Conservation (phyloP, 2,113 vertebrate genomes). For the Dermatemys mawii region DNA sequence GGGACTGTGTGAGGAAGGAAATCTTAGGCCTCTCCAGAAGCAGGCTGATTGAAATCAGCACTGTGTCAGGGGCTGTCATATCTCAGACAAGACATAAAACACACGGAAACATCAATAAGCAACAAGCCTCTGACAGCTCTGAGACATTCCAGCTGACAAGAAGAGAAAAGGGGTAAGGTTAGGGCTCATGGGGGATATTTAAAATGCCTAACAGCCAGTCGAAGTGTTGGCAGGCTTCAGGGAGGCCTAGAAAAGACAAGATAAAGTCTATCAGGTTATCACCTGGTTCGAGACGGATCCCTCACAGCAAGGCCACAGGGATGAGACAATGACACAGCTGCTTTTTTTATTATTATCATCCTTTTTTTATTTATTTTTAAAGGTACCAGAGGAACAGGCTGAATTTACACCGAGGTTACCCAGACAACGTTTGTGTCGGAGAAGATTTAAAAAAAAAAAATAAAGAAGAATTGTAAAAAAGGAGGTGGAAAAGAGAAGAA, state of each 20-base stretch:
- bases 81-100: constrained; percentile 98
- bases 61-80: constrained; percentile 96
- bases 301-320: constrained; percentile 86
- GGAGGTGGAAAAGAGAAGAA: constrained; percentile 61
- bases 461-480: constrained; percentile 71
- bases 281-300: constrained; percentile 89
- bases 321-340: constrained; percentile 70
- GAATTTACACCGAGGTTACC: constrained; percentile 76
- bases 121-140: constrained; percentile 98
- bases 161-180: constrained; percentile 94
- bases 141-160: constrained; percentile 89
- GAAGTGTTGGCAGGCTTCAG: constrained; percentile 94
- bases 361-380: constrained; percentile 73
- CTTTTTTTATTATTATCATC: constrained; percentile 65
- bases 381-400: constrained; percentile 72
- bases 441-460: constrained; percentile 71
- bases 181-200: constrained; percentile 93
- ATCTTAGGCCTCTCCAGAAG: constrained; percentile 83
- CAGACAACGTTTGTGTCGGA: constrained; percentile 78
- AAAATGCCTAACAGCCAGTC: constrained; percentile 90
- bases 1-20: constrained; percentile 75
- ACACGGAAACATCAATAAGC: constrained; percentile 99
- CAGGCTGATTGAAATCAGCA: constrained; percentile 97
- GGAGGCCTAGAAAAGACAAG: constrained; percentile 92
- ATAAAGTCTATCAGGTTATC: constrained; percentile 99